Conservation (phyloP, 2,888 invertebrate species). For the Eilema depressum region DNA sequence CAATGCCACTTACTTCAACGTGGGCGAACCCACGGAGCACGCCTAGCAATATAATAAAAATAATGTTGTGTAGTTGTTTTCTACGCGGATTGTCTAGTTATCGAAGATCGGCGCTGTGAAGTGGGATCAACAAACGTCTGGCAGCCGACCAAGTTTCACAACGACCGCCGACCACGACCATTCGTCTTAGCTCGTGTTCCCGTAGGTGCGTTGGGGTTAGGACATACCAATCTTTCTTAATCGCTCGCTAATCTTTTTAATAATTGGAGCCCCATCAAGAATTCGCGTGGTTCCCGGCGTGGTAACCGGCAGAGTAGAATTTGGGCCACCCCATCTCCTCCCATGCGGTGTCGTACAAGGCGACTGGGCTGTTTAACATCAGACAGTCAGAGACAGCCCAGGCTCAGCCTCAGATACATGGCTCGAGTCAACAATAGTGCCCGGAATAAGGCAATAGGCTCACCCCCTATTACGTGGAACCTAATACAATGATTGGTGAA, state of each 20-base stretch:
- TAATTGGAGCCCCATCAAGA: not conserved
- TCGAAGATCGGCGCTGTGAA: constrained; percentile 11
- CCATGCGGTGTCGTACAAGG: too few relatives aligned
- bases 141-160: constrained; percentile 49
- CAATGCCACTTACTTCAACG: not conserved
- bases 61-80: constrained; percentile 11
- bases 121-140: constrained; percentile 44
- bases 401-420: too few relatives aligned
- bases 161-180: constrained; percentile 8
- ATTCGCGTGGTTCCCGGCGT: too few relatives aligned
- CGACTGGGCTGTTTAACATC: too few relatives aligned
- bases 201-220: constrained; percentile 7
- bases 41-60: not conserved
- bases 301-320: too few relatives aligned
- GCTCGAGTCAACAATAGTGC: too few relatives aligned
- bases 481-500: too few relatives aligned
- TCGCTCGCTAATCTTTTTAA: not conserved
- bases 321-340: too few relatives aligned
- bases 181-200: constrained; percentile 34
- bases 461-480: too few relatives aligned
- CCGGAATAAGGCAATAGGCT: too few relatives aligned
- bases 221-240: constrained; percentile 4
- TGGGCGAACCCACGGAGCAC: not conserved
- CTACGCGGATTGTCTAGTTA: constrained; percentile 15
- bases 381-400: too few relatives aligned